phyloP scores from a whole-genome alignment of 1,140 invertebrate genomes.

The Drosophila equinoxialis region DNA sequence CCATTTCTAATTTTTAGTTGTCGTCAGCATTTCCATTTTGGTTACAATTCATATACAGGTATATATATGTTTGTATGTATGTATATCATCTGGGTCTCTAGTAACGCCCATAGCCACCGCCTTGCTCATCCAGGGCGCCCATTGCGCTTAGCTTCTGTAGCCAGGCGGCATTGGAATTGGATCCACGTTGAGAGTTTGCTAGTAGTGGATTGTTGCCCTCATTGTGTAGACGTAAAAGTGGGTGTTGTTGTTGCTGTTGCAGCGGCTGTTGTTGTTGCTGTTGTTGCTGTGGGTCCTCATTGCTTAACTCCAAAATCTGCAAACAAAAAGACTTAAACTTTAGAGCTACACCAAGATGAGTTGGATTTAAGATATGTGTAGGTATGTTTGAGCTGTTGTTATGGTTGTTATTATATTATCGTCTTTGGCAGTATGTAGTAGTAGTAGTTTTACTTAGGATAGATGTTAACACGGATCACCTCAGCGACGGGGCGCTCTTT shows the following conservation, averaged over 20 bases:
- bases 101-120: conserved; percentile 62
- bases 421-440: conserved; percentile 35
- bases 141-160: conserved; percentile 68
- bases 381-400: conserved; percentile 29
- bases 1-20: conserved; percentile 21
- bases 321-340: conserved; percentile 69
- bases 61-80: too few relatives aligned
- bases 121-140: conserved; percentile 67
- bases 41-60: background rate
- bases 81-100: conserved; percentile 29
- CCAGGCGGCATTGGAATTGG: conserved; percentile 68
- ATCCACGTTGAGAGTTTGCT: conserved; percentile 50
- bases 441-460: conserved; percentile 7
- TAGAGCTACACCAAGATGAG: conserved; percentile 27
- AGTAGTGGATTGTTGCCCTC: conserved; percentile 63
- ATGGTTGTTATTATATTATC: conserved; percentile 73
- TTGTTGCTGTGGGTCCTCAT: conserved; percentile 75
- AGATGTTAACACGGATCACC: conserved; percentile 51
- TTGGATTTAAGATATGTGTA: background rate
- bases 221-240: conserved; percentile 67
- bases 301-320: conserved; percentile 82
- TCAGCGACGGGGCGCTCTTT: conserved; percentile 45
- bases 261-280: conserved; percentile 31
- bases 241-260: conserved; percentile 57
- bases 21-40: conserved; percentile 31